Percentiles rank a stretch among this genome's conserved stretches.
Conservation (phyloP, 2,113 vertebrate genomes). For the Pipa parva region DNA sequence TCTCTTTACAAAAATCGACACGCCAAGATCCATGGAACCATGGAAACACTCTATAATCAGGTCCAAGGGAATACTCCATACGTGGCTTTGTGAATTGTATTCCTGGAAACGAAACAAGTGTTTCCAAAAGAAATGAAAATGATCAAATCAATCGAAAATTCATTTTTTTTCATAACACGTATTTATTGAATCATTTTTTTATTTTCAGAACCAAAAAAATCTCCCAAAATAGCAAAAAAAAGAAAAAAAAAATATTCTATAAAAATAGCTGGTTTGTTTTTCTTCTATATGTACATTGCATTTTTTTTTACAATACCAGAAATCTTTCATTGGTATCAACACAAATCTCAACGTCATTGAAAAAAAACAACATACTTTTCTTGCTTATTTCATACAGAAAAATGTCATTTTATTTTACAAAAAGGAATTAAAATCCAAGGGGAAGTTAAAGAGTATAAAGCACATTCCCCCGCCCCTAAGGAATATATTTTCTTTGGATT, state of each 20-base stretch:
- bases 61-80: too few species aligned
- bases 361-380: constrained; percentile 9
- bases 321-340: constrained; percentile 38
- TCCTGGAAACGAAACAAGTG: too few species aligned
- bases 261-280: constrained; percentile 38
- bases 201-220: constrained; percentile 29
- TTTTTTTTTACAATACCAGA: constrained; percentile 41
- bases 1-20: too few species aligned
- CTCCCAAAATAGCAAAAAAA: constrained; percentile 40
- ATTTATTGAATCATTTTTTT: constrained; percentile 29
- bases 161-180: background rate
- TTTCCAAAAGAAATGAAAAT: too few species aligned
- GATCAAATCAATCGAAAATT: too few species aligned
- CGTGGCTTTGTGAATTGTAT: too few species aligned
- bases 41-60: too few species aligned
- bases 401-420: background rate
- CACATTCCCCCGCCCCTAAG: background rate
- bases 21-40: too few species aligned
- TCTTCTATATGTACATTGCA: constrained; percentile 37
- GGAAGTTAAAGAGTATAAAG: constrained; percentile 17
- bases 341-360: constrained; percentile 16
- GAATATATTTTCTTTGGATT: constrained; percentile 27
- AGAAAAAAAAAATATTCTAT: constrained; percentile 35
- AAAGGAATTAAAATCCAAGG: background rate
- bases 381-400: constrained; percentile 19